A percentile compares a stretch with the other conserved stretches of the same genome.
These are phyloP conservation scores for Enteromius thamalakanensis DNA, from an alignment of 2,797 vertebrate genomes.

Conservation along the genomic window DNA sequence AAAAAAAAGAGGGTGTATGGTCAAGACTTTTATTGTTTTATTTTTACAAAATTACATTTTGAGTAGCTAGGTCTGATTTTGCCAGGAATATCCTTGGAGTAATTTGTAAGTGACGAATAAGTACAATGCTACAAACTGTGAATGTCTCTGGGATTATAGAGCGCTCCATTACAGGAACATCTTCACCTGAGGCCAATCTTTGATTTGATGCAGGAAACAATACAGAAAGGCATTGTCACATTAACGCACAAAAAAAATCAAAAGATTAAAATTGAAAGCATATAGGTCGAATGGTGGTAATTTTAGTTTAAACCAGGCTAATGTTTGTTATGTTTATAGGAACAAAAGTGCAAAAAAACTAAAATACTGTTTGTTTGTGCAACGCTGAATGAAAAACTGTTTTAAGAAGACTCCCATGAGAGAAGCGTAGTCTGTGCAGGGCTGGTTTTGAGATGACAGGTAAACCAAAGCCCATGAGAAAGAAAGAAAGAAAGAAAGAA, in stretches of 20 bases:
- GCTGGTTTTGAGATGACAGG: constrained; percentile 26
- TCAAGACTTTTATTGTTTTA: background rate
- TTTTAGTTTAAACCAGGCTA: background rate
- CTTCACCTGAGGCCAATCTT: constrained; percentile 10
- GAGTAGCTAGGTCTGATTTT: constrained; percentile 3
- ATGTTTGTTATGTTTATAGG: constrained; percentile 25
- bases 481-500: constrained; percentile 7
- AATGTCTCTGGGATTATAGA: background rate
- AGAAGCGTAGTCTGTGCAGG: background rate
- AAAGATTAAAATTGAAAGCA: background rate
- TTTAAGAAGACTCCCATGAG: constrained; percentile 38
- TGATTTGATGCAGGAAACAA: background rate
- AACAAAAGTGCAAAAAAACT: background rate
- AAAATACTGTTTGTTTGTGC: constrained; percentile 24
- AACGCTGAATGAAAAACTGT: constrained; percentile 35
- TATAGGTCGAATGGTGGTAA: background rate
- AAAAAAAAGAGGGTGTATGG: background rate
- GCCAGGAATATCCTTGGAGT: constrained; percentile 4
- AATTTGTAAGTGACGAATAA: constrained; percentile 18
- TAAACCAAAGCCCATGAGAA: constrained; percentile 28
- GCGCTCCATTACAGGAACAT: background rate
- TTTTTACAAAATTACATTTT: constrained; percentile 3
- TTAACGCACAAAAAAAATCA: background rate
- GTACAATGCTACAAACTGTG: background rate
- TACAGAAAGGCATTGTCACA: background rate